Evolutionary conservation across 2,113 vertebrate species (phyloP), one percentile per base, ranked within the genome.

Genomic region (Hemichromis elongatus): DNA sequence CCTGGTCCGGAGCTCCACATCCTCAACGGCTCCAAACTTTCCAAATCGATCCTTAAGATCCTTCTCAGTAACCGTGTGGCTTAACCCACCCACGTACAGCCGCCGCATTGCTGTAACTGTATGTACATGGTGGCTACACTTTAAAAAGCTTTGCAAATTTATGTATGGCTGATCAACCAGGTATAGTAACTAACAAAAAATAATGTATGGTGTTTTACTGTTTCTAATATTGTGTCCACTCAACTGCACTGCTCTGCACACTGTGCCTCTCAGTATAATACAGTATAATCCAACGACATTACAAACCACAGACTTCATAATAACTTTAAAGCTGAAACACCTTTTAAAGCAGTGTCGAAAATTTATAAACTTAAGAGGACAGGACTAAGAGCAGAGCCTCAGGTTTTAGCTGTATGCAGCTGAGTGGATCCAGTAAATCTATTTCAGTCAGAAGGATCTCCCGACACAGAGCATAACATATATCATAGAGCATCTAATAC

Each of bases 31-130:
- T 61, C 99, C 99, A 92, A 99, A 99, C 81, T 97, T 98, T 54
- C 96, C 94, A 68, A 99, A 98, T 56, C 97, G 97, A 94, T 97
- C 97, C 83, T 95, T 95, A n/a, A 99, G 94, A 50, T 99, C 99
- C 55, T 94, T 96, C 87, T 97, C 88, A 4, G 98, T 96, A 82
- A 99, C 82, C 0, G 90, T 79, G 84, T 97, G 96, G 81, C 96
- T 92, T 45, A 99, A 96, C 13, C 98, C 99, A 16, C 99, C 98
- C 1, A 99, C 68, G 14, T 97, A 99, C 2, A 99, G 93, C 1
- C 99, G 97, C 84, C 89, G 97, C 81, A 93, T 92, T 59, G 66
- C 89, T 89, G 33, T 3, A 21, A 75, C 70, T 86, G 55, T 14
- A 63, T 3, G 6, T 14, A 21, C 19, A 45, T 14, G 9, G 42